Percentiles rank a stretch among this genome's conserved stretches.
Conservation (phyloP, 2,113 vertebrate genomes). For the Erythrocebus patas region DNA sequence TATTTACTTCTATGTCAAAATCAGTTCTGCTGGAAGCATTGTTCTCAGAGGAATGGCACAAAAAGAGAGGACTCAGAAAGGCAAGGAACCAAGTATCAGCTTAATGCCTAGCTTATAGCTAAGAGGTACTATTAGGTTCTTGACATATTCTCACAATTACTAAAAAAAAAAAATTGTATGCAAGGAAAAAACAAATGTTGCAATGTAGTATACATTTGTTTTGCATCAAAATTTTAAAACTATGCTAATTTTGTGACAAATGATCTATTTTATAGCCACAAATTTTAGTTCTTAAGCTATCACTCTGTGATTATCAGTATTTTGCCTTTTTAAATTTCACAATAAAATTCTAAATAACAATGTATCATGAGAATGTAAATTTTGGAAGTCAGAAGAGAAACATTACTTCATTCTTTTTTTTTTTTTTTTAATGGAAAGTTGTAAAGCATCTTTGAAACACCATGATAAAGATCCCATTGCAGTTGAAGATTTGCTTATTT, state of each 20-base stretch:
- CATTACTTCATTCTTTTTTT: constrained; percentile 28
- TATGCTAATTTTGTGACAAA: not conserved
- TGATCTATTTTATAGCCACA: not conserved
- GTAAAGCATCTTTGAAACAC: not conserved
- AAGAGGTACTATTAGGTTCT: not conserved
- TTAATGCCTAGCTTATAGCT: not conserved
- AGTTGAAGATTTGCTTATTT: constrained; percentile 27
- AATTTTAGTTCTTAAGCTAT: constrained; percentile 26
- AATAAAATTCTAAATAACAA: not conserved
- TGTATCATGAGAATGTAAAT: not conserved
- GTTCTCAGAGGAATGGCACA: not conserved
- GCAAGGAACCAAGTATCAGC: not conserved
- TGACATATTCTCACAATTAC: not conserved
- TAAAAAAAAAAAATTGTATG: not conserved
- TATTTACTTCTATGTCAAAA: not conserved
- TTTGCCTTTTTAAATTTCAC: not conserved
- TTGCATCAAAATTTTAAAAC: not conserved
- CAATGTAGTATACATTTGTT: not conserved
- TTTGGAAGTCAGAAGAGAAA: constrained; percentile 17
- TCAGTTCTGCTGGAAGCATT: not conserved
- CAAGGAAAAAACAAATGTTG: not conserved
- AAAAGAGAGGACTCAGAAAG: not conserved
- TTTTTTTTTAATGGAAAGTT: not conserved
- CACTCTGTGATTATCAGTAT: not conserved
- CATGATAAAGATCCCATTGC: not conserved